Conservation (phyloP, 2,113 vertebrate genomes). For the Stomatorhinus ivindoensis region DNA sequence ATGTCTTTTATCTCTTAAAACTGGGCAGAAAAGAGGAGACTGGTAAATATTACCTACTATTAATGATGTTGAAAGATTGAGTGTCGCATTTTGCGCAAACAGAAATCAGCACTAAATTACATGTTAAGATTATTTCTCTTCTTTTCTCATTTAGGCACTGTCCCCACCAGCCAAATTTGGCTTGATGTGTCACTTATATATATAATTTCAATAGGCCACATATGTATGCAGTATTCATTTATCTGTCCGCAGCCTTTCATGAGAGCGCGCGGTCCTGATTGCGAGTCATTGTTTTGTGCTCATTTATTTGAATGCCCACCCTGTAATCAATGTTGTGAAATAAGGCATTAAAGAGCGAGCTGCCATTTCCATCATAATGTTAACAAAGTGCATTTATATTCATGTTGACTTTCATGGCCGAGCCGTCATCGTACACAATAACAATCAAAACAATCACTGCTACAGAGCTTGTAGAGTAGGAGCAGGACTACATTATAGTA, state of each 20-base stretch:
- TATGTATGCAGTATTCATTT: conserved; percentile 56
- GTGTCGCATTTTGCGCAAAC: conserved; percentile 46
- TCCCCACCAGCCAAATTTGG: conserved; percentile 44
- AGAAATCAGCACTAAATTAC: conserved; percentile 54
- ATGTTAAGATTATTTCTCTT: conserved; percentile 49
- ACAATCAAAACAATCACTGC: conserved; percentile 51
- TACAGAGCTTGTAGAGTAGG: conserved; percentile 39
- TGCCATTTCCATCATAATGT: conserved; percentile 61
- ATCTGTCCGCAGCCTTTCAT: conserved; percentile 57
- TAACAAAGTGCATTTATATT: conserved; percentile 65
- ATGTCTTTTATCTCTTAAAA: conserved; percentile 28
- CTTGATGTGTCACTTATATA: conserved; percentile 54
- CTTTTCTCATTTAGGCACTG: conserved; percentile 44
- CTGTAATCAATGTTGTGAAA: conserved; percentile 62
- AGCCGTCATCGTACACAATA: conserved; percentile 62
- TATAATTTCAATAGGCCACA: conserved; percentile 51
- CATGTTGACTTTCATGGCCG: conserved; percentile 51
- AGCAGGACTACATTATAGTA: conserved; percentile 61
- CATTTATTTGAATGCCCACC: conserved; percentile 67
- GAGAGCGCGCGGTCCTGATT: conserved; percentile 64
- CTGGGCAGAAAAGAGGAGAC: conserved; percentile 31
- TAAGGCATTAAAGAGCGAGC: conserved; percentile 56
- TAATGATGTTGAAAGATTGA: conserved; percentile 45
- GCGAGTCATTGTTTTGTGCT: conserved; percentile 66
- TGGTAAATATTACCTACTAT: conserved; percentile 40